phyloP scores from a whole-genome alignment of 2,113 vertebrate genomes.

The Dasyurus viverrinus region DNA sequence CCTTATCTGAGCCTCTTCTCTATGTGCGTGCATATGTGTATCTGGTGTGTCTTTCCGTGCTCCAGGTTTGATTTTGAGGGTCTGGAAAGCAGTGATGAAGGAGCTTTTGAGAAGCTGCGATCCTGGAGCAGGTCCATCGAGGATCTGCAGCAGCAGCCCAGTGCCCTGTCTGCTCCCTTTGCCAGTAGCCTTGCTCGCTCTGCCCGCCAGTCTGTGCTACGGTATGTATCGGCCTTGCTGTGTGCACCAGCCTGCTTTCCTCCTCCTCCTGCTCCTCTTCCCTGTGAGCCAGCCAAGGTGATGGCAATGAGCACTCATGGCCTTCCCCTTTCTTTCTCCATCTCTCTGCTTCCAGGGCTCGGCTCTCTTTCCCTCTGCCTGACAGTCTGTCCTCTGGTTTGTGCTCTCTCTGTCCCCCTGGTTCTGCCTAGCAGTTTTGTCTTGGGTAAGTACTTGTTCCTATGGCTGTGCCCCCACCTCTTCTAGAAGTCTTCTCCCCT shows the following conservation, averaged over 20 bases:
- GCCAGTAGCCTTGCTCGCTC: constrained; percentile 95
- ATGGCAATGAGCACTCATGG: constrained; percentile 66
- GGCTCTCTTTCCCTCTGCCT: constrained; percentile 80
- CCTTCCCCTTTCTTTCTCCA: constrained; percentile 46
- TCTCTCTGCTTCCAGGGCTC: constrained; percentile 79
- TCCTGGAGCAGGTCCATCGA: constrained; percentile 98
- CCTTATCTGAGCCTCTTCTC: constrained; percentile 50
- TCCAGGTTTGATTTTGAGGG: constrained; percentile 97
- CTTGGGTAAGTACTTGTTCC: constrained; percentile 77
- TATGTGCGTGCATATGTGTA: constrained; percentile 70
- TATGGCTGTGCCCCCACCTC: constrained; percentile 63
- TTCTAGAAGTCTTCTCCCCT: constrained; percentile 59
- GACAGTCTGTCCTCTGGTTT: constrained; percentile 83
- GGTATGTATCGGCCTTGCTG: constrained; percentile 88
- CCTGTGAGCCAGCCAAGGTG: constrained; percentile 20
- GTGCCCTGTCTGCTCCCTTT: constrained; percentile 89
- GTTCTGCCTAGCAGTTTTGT: constrained; percentile 75
- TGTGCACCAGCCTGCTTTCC: constrained; percentile 86
- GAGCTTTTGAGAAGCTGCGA: constrained; percentile 92
- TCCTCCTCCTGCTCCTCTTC: constrained; percentile 79
- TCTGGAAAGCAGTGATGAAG: constrained; percentile 93
- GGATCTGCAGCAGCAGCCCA: constrained; percentile 96
- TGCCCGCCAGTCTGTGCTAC: constrained; percentile 94
- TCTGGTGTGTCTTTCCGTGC: constrained; percentile 73
- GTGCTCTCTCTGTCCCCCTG: constrained; percentile 83